Evolutionary conservation across 2,797 vertebrate species (phyloP).

Genomic region (Lates japonicus): DNA sequence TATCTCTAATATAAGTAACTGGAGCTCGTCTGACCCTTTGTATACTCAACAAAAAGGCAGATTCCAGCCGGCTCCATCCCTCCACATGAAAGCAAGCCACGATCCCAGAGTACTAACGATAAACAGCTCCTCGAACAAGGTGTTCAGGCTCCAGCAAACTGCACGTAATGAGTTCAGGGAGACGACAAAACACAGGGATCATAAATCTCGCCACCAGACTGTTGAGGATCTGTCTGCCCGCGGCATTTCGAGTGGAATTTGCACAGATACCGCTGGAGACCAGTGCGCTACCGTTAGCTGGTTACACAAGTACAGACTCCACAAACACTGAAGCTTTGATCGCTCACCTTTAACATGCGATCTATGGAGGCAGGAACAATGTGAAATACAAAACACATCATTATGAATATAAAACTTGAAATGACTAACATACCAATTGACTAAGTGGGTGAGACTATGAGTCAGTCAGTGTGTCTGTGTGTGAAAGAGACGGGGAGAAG

Average conservation of each 20-base stretch:
- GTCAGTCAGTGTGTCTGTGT: slow-evolving; percentile 77
- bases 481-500: slow-evolving; percentile 61
- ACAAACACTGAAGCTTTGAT: slow-evolving; percentile 65
- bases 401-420: slow-evolving; percentile 73
- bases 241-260: slow-evolving; percentile 77
- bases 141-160: slow-evolving; percentile 51
- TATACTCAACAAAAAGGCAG: slow-evolving; percentile 13
- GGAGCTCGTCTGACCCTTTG: slow-evolving; percentile 15
- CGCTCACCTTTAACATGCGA: slow-evolving; percentile 57
- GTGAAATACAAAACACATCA: slow-evolving; percentile 52
- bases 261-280: slow-evolving; percentile 69
- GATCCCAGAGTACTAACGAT: slow-evolving; percentile 27
- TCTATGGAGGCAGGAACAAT: slow-evolving; percentile 32
- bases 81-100: slow-evolving; percentile 20
- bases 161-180: slow-evolving; percentile 49
- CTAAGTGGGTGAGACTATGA: slow-evolving; percentile 84
- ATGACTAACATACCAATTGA: slow-evolving; percentile 76
- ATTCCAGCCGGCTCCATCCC: not conserved
- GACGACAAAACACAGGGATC: slow-evolving; percentile 31
- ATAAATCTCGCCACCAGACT: slow-evolving; percentile 48
- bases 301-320: slow-evolving; percentile 55
- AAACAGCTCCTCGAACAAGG: slow-evolving; percentile 58
- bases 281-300: slow-evolving; percentile 48
- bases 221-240: slow-evolving; percentile 47
- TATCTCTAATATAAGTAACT: slow-evolving; percentile 9